phyloP scores from a whole-genome alignment of 35 echinoderm and acorn worm species.

The Ophioderma brevispina region DNA sequence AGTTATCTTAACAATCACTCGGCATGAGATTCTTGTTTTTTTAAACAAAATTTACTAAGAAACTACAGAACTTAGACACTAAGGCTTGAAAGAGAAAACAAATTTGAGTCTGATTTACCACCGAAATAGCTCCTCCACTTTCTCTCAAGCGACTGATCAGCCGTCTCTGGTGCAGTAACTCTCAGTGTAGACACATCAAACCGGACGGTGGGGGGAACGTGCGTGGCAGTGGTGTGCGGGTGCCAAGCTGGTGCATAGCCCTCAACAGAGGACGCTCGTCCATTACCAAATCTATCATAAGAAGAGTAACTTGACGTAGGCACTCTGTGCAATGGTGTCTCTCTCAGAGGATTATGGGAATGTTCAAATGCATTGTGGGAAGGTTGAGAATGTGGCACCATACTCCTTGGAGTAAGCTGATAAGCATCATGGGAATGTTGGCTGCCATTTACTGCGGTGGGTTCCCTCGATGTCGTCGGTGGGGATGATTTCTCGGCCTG shows the following conservation, averaged over 20 bases:
- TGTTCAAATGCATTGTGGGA: neutral
- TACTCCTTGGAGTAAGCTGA: neutral
- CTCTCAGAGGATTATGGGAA: neutral
- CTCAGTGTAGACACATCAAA: constrained; percentile 37
- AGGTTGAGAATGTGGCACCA: constrained; percentile 13
- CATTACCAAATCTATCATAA: neutral
- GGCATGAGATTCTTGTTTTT: no score
- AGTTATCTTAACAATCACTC: no score
- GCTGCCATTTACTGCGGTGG: neutral
- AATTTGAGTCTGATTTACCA: constrained; percentile 47
- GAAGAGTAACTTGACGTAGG: constrained; percentile 13
- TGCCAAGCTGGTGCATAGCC: constrained; percentile 18
- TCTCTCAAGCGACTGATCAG: constrained; percentile 66
- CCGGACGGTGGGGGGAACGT: constrained; percentile 9
- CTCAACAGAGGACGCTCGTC: neutral
- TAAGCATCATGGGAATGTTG: neutral
- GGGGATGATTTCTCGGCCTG: neutral
- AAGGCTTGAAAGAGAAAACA: neutral
- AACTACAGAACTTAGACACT: neutral
- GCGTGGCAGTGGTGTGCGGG: neutral
- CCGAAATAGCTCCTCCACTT: constrained; percentile 87
- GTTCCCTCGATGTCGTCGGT: neutral
- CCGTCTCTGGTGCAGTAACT: constrained; percentile 36
- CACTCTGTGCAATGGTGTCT: neutral
- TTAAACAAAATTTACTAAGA: no score